Evolutionary conservation across 2,797 vertebrate species (phyloP).

Genomic region (Amniataba percoides): DNA sequence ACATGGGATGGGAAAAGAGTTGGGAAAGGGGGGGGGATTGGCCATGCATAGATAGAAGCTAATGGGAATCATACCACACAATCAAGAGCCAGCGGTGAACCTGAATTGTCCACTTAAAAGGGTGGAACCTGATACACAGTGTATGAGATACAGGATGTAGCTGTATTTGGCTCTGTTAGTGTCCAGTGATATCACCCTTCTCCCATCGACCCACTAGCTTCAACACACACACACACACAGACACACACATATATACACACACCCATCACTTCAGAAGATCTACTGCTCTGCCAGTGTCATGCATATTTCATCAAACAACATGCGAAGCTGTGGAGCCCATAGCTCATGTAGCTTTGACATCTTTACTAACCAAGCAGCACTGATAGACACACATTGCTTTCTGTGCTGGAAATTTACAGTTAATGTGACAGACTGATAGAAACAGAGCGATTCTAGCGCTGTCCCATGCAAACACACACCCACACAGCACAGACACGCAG

Average conservation of each 20-base stretch:
- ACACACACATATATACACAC: constrained; percentile 1
- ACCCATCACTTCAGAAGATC: constrained; percentile 45
- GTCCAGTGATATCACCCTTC: constrained; percentile 19
- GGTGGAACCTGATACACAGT: constrained; percentile 11
- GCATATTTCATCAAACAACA: constrained; percentile 78
- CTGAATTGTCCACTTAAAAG: constrained; percentile 4
- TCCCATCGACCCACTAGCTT: background rate
- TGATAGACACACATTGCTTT: constrained; percentile 41
- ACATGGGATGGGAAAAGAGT: constrained; percentile 1
- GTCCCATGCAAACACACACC: constrained; percentile 15
- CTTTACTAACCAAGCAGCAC: constrained; percentile 62
- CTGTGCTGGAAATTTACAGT: constrained; percentile 39
- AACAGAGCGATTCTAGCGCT: background rate
- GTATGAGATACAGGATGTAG: background rate
- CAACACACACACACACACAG: constrained; percentile 18
- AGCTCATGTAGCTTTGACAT: constrained; percentile 67
- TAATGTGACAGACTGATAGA: constrained; percentile 33
- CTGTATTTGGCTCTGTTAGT: constrained; percentile 32
- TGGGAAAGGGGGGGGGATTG: background rate
- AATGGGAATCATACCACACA: background rate
- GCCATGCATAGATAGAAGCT: background rate
- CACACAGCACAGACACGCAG: background rate
- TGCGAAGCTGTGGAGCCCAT: constrained; percentile 47
- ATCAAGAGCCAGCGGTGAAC: background rate
- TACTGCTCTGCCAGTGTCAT: constrained; percentile 65